Percentiles rank a stretch among this genome's conserved stretches.
Conservation (phyloP, 2,888 invertebrate species). For the Mechanitis mazaeus region DNA sequence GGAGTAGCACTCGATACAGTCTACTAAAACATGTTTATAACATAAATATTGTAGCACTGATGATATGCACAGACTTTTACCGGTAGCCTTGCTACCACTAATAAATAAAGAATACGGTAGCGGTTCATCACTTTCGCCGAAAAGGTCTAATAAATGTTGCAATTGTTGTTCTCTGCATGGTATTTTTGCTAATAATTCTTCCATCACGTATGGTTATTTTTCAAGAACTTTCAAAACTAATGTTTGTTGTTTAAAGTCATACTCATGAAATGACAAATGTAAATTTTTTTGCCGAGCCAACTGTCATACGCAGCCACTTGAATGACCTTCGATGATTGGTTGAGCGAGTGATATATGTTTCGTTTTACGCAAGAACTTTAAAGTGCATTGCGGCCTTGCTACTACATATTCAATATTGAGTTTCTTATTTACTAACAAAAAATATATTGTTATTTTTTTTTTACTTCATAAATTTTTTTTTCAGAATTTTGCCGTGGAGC, state of each 20-base stretch:
- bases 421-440: background rate
- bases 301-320: background rate
- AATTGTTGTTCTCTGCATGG: conserved; percentile 72
- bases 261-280: background rate
- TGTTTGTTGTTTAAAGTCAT: too few relatives aligned
- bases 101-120: conserved; percentile 84
- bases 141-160: conserved; percentile 63
- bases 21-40: conserved; percentile 80
- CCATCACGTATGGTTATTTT: conserved; percentile 48
- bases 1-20: conserved; percentile 89
- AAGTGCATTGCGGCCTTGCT: background rate
- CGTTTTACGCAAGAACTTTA: background rate
- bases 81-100: conserved; percentile 89
- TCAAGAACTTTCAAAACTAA: too few relatives aligned
- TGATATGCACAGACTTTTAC: conserved; percentile 84
- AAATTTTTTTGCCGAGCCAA: background rate
- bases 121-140: conserved; percentile 77
- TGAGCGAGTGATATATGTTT: background rate
- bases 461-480: conserved; percentile 37
- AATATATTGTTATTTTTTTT: background rate
- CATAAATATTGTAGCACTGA: conserved; percentile 76
- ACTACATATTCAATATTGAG: background rate
- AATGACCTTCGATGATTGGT: background rate
- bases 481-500: conserved; percentile 87
- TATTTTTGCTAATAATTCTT: conserved; percentile 63